These are phyloP conservation scores for Discoglossus pictus DNA, from an alignment of 2,797 vertebrate species.

Conservation along the genomic window DNA sequence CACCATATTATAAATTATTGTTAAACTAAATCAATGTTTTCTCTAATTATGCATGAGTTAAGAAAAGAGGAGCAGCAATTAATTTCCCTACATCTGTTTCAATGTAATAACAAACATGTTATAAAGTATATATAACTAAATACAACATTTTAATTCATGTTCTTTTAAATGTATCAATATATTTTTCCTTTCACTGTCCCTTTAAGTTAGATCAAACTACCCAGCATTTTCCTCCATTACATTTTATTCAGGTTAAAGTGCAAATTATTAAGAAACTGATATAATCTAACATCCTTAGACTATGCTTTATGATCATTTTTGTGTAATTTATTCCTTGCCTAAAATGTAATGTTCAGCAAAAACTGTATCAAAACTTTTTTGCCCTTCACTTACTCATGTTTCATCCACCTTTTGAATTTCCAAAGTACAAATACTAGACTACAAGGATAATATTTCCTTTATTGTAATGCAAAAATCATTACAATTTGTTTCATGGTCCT, in stretches of 20 bases:
- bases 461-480: neutral
- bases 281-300: neutral
- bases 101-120: too few species aligned
- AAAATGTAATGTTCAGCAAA: constrained; percentile 1
- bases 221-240: too few species aligned
- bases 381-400: neutral
- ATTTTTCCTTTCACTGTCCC: too few species aligned
- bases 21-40: too few species aligned
- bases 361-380: neutral
- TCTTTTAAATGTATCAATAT: too few species aligned
- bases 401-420: neutral
- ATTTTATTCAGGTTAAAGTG: constrained; percentile 8
- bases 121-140: too few species aligned
- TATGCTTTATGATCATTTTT: constrained; percentile 8
- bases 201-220: too few species aligned
- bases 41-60: too few species aligned
- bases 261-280: neutral
- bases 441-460: neutral
- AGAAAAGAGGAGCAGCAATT: too few species aligned
- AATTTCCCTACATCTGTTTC: too few species aligned
- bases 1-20: too few species aligned
- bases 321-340: constrained; percentile 18
- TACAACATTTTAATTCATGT: too few species aligned
- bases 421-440: neutral
- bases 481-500: neutral